Base-by-base conservation (phyloP, 2,888 invertebrate species). In the Drosophila heteroneura region DNA sequence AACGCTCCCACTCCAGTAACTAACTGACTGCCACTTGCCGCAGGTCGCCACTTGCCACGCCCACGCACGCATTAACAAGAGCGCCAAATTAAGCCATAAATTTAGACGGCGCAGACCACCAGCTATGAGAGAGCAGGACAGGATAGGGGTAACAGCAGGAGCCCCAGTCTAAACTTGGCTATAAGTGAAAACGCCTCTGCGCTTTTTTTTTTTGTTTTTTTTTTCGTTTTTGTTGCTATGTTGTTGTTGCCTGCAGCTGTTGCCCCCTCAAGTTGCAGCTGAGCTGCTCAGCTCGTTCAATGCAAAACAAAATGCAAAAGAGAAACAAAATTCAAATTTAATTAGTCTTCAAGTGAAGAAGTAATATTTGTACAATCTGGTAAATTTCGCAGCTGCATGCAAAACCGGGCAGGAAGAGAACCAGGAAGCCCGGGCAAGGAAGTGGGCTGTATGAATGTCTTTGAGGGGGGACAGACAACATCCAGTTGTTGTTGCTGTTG, bases 311-410 rank as follows among this genome's bases (percentile, higher is more conserved):
- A 35, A 47, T 41, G 39, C 28, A 57, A 41, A 14, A 35, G 19
- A 64, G 51, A 33, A 54, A 67, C 26, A 90, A 88, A 86, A 87
- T 90, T 91, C 91, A 91, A 92, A 92, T 91, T 92, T 92, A 92
- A 92, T 92, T 92, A 92, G 92, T 90, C 91, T 85, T 90, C 87
- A 84, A 89, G 86, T 87, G 85, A 89, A 90, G 88, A 84, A 83
- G 87, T 90, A 90, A 91, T 90, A 89, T 90, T 91, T 88, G 81
- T 81, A 82, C 82, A 84, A 86, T 83, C 82, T 87, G 85, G 74
- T 79, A 77, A 82, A 81, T 81, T 80, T 86, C 81, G 89, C 89
- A 91, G 86, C 87, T 90, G 89, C 90, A 84, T 44, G 56, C 53
- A 32, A 41, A 35, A 41, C n/a, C 22, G 26, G 51, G 52, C 54